These are phyloP conservation scores for Pithecia hirsuta DNA, from an alignment of 2,797 vertebrate species.

Conservation along the genomic window DNA sequence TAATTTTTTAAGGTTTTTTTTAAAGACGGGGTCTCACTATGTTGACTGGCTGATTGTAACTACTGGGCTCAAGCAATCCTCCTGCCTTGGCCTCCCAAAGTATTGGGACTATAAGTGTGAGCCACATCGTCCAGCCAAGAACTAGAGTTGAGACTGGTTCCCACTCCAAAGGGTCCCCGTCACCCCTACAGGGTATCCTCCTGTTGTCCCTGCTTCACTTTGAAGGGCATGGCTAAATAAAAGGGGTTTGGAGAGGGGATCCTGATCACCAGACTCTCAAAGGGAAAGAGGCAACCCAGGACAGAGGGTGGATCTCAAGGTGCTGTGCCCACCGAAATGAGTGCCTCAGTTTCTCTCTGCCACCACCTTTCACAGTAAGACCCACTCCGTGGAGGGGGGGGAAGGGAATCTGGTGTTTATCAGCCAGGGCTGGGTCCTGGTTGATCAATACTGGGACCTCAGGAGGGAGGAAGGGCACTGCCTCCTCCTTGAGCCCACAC, in stretches of 20 bases:
- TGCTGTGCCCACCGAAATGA: not conserved
- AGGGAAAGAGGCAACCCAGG: not conserved
- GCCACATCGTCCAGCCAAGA: not conserved
- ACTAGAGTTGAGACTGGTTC: not conserved
- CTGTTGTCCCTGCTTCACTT: conserved; percentile 36
- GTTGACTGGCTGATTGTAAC: not conserved
- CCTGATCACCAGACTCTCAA: not conserved
- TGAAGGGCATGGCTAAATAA: conserved; percentile 27
- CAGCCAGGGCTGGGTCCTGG: not conserved
- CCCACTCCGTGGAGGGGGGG: not conserved
- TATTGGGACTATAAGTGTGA: not conserved
- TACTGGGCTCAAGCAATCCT: not conserved
- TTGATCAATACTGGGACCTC: not conserved
- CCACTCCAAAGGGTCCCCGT: not conserved
- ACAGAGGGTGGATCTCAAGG: not conserved
- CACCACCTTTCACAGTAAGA: not conserved
- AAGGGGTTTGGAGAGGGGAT: not conserved
- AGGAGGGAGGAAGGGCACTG: not conserved
- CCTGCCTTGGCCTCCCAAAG: not conserved
- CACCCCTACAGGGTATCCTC: not conserved
- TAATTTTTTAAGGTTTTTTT: not conserved
- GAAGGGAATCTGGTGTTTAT: not conserved
- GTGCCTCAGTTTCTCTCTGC: not conserved
- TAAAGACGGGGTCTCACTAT: not conserved
- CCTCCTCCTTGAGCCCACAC: not conserved